Conservation (phyloP, 2,113 vertebrate genomes). For the Onychostoma macrolepis region DNA sequence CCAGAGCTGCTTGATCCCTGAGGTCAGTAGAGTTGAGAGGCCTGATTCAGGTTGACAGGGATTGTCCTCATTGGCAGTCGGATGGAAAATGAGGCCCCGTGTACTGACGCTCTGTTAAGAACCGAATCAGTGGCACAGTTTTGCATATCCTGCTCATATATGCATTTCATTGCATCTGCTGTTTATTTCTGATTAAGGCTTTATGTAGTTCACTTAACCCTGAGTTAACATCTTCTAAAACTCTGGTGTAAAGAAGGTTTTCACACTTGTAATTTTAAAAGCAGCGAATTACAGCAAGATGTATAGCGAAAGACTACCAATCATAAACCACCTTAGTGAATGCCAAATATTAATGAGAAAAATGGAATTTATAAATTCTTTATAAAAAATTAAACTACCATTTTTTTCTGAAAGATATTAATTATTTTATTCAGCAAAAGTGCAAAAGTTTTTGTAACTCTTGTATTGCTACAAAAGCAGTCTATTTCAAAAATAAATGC, state of each 20-base stretch:
- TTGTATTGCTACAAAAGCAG: background rate
- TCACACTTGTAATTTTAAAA: background rate
- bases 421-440: background rate
- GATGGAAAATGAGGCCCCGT: conserved; percentile 35
- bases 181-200: background rate
- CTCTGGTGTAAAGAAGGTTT: background rate
- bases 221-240: background rate
- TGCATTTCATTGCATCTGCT: background rate
- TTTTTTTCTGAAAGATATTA: too few relatives aligned
- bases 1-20: background rate
- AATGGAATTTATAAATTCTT: too few relatives aligned
- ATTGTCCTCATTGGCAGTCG: conserved; percentile 39
- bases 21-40: conserved; percentile 26
- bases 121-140: background rate
- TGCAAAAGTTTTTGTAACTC: background rate
- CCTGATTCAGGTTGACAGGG: conserved; percentile 20
- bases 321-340: background rate
- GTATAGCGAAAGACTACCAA: background rate
- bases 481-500: background rate
- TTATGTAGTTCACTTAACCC: background rate
- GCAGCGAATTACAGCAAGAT: too few relatives aligned
- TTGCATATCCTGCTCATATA: background rate
- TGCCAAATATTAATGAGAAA: background rate
- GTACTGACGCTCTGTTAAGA: background rate
- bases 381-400: too few relatives aligned